Base-by-base conservation (phyloP, 2,797 vertebrate genomes). In the Luscinia luscinia region DNA sequence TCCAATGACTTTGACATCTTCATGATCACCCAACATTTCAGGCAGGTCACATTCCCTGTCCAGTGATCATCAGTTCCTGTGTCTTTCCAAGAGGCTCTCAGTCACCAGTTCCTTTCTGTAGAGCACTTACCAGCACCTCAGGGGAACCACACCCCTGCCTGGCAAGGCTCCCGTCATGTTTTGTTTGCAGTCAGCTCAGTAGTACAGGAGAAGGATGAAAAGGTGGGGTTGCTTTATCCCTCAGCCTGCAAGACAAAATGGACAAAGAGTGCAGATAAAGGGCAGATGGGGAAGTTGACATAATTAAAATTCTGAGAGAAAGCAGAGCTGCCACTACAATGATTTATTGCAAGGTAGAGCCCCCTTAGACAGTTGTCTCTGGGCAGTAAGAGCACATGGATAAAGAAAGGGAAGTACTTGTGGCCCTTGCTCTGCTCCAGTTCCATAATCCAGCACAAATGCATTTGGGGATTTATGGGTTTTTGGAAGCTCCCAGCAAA, bases 401-500 rank as follows among this genome's bases (percentile, higher is more conserved):
- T 45, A 72, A 17, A 24, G 58, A 41, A 57, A 93, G 58, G 54
- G 52, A 59, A 88, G 77, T 11, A 45, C 48, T 94, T 77, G 88
- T 77, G 88, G 93, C 73, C 73, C 67, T 92, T 58, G 73, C 59
- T 91, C 93, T 89, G 51, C 87, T 94, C 84, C 88, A 95, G 67
- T 81, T 95, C 89, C 69, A 51, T 93, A 95, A 95, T 86, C 82
- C 93, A 94, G 80, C 87, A 94, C 91, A 94, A 96, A 95, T 41
- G 54, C 75, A 84, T 93, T 92, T 94, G 41, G 85, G 91, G 94
- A 95, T 96, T 96, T 96, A 91, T 87, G 74, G 73, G 49, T 5
- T 95, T 95, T 93, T 93, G 91, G 92, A 93, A 95, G 87, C 73
- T 96, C 94, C 93, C 93, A 96, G 89, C 69, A 90, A 93, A 90